Evolutionary conservation across 1,140 invertebrate species (phyloP).

Genomic region (Acromyrmex heyeri): DNA sequence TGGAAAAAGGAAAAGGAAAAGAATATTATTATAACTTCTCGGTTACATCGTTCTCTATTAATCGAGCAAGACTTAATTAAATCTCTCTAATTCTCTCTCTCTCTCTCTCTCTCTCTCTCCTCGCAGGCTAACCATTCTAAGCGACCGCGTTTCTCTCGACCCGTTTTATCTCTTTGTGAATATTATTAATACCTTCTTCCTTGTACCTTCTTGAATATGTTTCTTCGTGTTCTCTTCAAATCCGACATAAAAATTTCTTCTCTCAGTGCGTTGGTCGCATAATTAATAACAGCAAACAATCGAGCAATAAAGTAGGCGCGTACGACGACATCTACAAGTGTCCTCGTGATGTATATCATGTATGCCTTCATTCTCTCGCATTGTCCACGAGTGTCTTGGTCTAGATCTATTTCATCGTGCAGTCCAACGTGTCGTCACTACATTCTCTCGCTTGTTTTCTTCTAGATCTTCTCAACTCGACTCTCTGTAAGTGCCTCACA

Average conservation of each 20-base stretch:
- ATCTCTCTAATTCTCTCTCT: constrained; percentile 14
- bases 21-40: constrained; percentile 68
- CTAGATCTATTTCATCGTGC: constrained; percentile 65
- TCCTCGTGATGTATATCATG: constrained; percentile 70
- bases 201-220: constrained; percentile 1
- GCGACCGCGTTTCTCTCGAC: constrained; percentile 5
- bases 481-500: constrained; percentile 54
- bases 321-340: constrained; percentile 79
- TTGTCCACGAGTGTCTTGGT: constrained; percentile 76
- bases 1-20: background rate
- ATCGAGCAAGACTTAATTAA: constrained; percentile 49
- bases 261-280: constrained; percentile 26
- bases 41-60: constrained; percentile 68
- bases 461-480: constrained; percentile 52
- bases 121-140: constrained; percentile 18
- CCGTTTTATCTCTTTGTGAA: constrained; percentile 9
- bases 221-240: constrained; percentile 7
- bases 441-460: constrained; percentile 28
- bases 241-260: constrained; percentile 45
- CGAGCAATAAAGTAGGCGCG: constrained; percentile 75
- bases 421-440: constrained; percentile 23
- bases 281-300: constrained; percentile 65
- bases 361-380: constrained; percentile 76
- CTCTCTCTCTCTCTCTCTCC: background rate
- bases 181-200: constrained; percentile 15